Evolutionary conservation across 1,140 invertebrate species (phyloP).

Genomic region (Drosophila arawakana): DNA sequence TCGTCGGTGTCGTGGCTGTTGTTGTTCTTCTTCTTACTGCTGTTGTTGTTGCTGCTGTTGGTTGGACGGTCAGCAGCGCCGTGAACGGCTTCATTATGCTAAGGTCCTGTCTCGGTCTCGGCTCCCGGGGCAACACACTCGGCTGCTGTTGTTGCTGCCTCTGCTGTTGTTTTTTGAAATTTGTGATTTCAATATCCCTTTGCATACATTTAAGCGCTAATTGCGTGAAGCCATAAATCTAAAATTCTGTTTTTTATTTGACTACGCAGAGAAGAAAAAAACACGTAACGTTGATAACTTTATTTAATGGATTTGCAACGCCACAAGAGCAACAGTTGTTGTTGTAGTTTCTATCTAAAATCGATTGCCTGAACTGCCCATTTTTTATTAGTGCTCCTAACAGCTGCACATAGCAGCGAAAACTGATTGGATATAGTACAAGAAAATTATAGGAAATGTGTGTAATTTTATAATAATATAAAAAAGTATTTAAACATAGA

Average conservation of each 20-base stretch:
- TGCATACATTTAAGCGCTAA: slow-evolving; percentile 82
- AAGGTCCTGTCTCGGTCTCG: slow-evolving; percentile 51
- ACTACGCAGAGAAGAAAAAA: slow-evolving; percentile 28
- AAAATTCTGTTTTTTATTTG: slow-evolving; percentile 68
- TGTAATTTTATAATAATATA: no score
- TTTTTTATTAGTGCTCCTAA: background rate
- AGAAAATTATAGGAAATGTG: background rate
- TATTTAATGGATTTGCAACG: slow-evolving; percentile 77
- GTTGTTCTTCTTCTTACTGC: slow-evolving; percentile 12
- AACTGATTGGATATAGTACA: background rate
- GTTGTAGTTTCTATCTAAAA: slow-evolving; percentile 22
- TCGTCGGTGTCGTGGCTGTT: slow-evolving; percentile 36
- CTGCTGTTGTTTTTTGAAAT: slow-evolving; percentile 32
- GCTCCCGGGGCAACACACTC: slow-evolving; percentile 29
- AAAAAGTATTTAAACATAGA: no score
- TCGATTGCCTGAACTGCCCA: slow-evolving; percentile 16
- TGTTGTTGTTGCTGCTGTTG: slow-evolving; percentile 20
- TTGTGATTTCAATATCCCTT: slow-evolving; percentile 74
- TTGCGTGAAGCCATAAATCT: slow-evolving; percentile 84
- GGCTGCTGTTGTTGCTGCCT: background rate
- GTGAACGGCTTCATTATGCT: slow-evolving; percentile 72
- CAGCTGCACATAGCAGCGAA: slow-evolving; percentile 14
- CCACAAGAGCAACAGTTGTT: slow-evolving; percentile 66
- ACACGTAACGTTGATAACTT: slow-evolving; percentile 66
- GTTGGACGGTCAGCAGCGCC: slow-evolving; percentile 63